Base-by-base conservation (phyloP, 2,113 vertebrate genomes). In the Rallus limicola region DNA sequence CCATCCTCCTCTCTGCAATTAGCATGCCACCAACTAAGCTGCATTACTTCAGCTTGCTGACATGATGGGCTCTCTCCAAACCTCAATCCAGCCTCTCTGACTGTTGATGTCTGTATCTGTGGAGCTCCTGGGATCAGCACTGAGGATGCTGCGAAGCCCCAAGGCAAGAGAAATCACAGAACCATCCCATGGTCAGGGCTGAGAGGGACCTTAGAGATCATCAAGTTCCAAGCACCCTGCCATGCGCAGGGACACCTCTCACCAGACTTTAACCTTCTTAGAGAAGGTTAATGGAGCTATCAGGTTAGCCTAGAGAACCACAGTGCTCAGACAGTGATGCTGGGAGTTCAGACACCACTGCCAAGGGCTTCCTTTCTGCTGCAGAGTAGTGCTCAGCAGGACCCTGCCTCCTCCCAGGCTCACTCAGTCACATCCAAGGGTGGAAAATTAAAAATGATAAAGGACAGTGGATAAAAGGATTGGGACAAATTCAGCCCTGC, bases 81-180 rank as follows among this genome's bases (percentile, higher is more conserved):
- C 21, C 44, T 34, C 67, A 71, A 3, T 16, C 75, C 60, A 28
- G 65, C 60, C 26, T 38, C 64, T 40, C 24, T 33, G 52, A 25
- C 48, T 70, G 21, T 4, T 9, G 0, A 21, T 9, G 15, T 10
- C 9, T 0, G 0, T 4, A 28, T 3, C 44, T 26, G 3, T 4
- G 36, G 42, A 48, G 76, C 76, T 72, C 26, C 36, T 63, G 62
- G 80, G 40, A 23, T 4, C 1, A 11, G 25, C 25, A 13, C 17
- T 25, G 50, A 53, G 55, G 84, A 56, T 50, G 68, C 16, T 59
- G 60, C 56, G 58, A 55, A 50, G 81, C 68, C 69, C 46, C 68
- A 63, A 59, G 55, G n/a, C 64, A 24, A 0, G 6, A 59, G 44
- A 46, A 17, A 18, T 16, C 44, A 46, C 44, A 46, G 44, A 46